Percentiles rank a stretch among this genome's conserved stretches.
These are phyloP conservation scores for Ochropacha duplaris DNA, from an alignment of 2,888 invertebrate species.

Conservation along the genomic window DNA sequence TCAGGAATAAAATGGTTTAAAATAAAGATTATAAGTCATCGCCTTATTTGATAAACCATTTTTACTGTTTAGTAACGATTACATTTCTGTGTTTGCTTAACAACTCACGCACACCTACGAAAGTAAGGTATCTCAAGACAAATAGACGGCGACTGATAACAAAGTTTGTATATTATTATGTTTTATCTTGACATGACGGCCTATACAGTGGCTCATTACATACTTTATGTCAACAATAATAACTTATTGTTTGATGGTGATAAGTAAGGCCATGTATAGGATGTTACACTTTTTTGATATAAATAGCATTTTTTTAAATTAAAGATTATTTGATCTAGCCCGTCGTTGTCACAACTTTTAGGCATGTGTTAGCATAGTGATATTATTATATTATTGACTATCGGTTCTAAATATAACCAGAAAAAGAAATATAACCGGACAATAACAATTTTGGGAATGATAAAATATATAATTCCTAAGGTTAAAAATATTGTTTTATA, in stretches of 20 bases:
- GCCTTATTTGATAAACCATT: constrained; percentile 8
- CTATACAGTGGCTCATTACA: constrained; percentile 48
- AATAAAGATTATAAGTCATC: too few species aligned
- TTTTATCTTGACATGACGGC: constrained; percentile 48
- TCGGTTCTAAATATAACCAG: too few species aligned
- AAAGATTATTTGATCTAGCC: too few species aligned
- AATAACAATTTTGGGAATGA: too few species aligned
- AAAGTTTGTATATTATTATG: constrained; percentile 34
- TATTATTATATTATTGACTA: too few species aligned
- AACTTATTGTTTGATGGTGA: constrained; percentile 48
- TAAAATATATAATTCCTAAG: too few species aligned
- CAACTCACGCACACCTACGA: neutral
- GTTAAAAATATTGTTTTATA: too few species aligned
- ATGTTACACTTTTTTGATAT: constrained; percentile 2
- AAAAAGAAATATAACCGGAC: too few species aligned
- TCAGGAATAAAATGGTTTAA: too few species aligned
- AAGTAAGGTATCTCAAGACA: constrained; percentile 29
- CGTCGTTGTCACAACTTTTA: too few species aligned
- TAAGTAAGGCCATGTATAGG: constrained; percentile 31
- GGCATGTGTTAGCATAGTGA: too few species aligned
- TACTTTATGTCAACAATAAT: constrained; percentile 39
- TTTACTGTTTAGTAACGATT: neutral
- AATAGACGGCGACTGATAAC: constrained; percentile 43
- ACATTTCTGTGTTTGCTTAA: neutral
- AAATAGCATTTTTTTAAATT: neutral